Percentiles rank a stretch among this genome's conserved stretches.
These are phyloP conservation scores for Xiphorhynchus elegans DNA, from an alignment of 2,113 vertebrate species.

Conservation along the genomic window DNA sequence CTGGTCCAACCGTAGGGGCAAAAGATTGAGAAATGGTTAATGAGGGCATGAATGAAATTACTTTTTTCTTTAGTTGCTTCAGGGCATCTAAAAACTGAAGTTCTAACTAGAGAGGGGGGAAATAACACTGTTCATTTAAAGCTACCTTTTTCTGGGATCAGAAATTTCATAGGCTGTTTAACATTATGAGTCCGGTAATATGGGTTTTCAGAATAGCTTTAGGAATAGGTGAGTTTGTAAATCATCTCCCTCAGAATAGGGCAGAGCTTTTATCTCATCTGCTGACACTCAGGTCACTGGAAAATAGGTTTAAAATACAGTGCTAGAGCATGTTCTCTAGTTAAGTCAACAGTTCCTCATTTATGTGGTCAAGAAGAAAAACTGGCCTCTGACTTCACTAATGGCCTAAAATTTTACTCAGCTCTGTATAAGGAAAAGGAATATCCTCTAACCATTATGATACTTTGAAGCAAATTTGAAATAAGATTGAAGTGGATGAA, in stretches of 20 bases:
- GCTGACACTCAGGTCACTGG: not conserved
- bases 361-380: not conserved
- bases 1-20: no score
- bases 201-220: not conserved
- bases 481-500: not conserved
- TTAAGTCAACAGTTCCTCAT: not conserved
- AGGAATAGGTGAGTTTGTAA: not conserved
- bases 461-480: not conserved
- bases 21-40: no score
- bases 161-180: no score
- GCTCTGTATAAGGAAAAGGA: not conserved
- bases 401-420: not conserved
- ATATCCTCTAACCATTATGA: not conserved
- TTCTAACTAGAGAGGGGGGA: no score
- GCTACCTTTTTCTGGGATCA: no score
- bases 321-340: not conserved
- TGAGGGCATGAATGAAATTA: no score
- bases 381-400: not conserved
- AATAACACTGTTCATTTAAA: no score
- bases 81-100: no score
- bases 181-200: no score
- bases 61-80: no score
- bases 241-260: not conserved
- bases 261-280: not conserved
- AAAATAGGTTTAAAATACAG: not conserved